Percentiles rank a stretch among this genome's conserved stretches.
These are phyloP conservation scores for Odontamblyopus rebecca DNA, from an alignment of 2,797 vertebrate genomes.

Conservation along the genomic window DNA sequence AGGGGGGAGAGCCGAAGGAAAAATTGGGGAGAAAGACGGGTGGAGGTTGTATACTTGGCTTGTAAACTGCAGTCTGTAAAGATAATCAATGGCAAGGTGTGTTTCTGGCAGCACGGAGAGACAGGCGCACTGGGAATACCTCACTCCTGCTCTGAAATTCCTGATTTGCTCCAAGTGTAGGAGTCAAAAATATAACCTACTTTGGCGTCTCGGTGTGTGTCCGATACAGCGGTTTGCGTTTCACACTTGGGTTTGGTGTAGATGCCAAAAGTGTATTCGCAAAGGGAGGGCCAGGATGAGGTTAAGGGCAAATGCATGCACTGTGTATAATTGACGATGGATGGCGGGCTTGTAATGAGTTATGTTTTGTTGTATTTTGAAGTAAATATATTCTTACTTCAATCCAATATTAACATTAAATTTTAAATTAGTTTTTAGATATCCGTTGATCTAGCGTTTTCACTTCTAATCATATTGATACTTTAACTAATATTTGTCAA, in stretches of 20 bases:
- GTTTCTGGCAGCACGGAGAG: slow-evolving; percentile 45
- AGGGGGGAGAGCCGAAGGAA: slow-evolving; percentile 9
- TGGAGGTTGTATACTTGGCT: slow-evolving; percentile 45
- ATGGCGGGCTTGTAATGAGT: background rate
- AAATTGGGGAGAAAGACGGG: slow-evolving; percentile 17
- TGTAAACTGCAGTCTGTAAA: slow-evolving; percentile 68
- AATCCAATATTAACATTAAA: background rate
- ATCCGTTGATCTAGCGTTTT: no score
- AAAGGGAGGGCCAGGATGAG: slow-evolving; percentile 44
- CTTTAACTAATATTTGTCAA: no score
- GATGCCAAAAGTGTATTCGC: slow-evolving; percentile 47
- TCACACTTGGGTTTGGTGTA: slow-evolving; percentile 40
- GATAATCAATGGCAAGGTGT: slow-evolving; percentile 67
- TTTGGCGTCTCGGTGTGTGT: slow-evolving; percentile 26
- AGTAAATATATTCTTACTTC: background rate
- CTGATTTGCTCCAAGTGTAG: slow-evolving; percentile 35
- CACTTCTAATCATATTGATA: no score
- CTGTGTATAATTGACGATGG: background rate
- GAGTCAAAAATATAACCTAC: slow-evolving; percentile 41
- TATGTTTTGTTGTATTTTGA: background rate
- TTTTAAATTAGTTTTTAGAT: no score
- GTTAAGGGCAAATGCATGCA: slow-evolving; percentile 23
- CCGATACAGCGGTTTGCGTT: slow-evolving; percentile 28
- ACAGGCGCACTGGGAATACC: slow-evolving; percentile 31
- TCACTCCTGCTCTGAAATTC: slow-evolving; percentile 42